Base-by-base conservation (phyloP, 30 jellyfish, hydroid and myxozoan genomes). In the Aurelia coerulea region DNA sequence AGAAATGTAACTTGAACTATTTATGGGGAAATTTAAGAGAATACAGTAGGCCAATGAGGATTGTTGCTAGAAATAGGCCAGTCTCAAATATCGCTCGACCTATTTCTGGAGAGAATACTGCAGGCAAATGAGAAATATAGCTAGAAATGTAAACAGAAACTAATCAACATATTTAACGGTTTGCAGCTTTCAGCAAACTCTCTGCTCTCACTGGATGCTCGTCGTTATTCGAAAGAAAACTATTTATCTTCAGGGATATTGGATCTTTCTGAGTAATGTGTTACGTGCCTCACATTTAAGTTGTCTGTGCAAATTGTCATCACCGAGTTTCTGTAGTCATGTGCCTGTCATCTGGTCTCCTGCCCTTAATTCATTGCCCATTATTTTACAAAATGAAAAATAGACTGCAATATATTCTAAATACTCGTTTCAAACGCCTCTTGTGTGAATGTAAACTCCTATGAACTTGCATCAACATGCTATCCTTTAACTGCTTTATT, bases 301-400 rank as follows among this genome's bases (percentile, higher is more conserved):
- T 46, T 37, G 70, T 60, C 70, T 60, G 70, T 60, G 13, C 70
- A 60, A 17, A n/a, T 60, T 60, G 31, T 60, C 70, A 60, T 17
- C 70, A 60, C 70, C 70, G 35, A 60, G 35, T 11, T 17, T 11
- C 70, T 5, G 10, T 60, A 23, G 70, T 60, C 70, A 60, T 23
- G 31, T n/a, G 70, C 13, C 31, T 60, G 70, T 60, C 70, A 23
- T 60, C 70, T 60, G 33, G 70, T 60, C 35, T 23, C 70, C 31
- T 17, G 31, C 10, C 31, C 35, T 10, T 60, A 17, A 60, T 60
- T 23, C 35, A 23, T 60, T 17, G 70, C 70, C 70, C 4, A 60
- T 46, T 46, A 46, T 4, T 46, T 46, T 46, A 46, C 56, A 46
- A 46, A 46, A 46, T 46, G 8, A 46, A 46, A 46, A 46, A 7